Evolutionary conservation across 1,140 invertebrate genomes (phyloP).

Genomic region (Drosophila ananassae): DNA sequence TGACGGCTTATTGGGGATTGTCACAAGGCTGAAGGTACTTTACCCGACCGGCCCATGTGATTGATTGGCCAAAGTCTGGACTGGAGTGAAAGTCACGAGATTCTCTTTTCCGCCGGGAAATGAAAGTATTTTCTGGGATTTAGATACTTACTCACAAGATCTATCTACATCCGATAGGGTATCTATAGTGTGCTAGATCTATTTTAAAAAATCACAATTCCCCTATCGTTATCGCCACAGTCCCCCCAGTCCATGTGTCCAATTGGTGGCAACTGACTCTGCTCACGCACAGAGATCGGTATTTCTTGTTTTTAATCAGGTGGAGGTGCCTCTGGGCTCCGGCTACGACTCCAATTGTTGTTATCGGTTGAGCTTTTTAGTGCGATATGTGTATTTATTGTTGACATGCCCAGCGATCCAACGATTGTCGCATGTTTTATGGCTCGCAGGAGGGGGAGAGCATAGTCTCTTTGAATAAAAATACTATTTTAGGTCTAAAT

Average conservation of each 20-base stretch:
- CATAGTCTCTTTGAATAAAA: no score
- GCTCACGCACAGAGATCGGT: constrained; percentile 49
- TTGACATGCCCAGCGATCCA: constrained; percentile 16
- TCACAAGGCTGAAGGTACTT: constrained; percentile 46
- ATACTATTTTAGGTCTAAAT: no score
- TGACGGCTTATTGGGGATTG: constrained; percentile 53
- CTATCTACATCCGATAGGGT: not conserved
- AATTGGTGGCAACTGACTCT: constrained; percentile 27
- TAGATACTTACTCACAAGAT: not conserved
- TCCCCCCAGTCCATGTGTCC: constrained; percentile 20
- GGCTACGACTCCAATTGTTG: constrained; percentile 4
- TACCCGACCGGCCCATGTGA: constrained; percentile 42
- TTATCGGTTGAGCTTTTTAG: constrained; percentile 27
- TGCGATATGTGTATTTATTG: constrained; percentile 31
- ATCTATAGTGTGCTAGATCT: not conserved
- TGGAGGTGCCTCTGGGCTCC: constrained; percentile 13
- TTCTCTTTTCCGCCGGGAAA: not conserved
- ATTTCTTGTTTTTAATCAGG: constrained; percentile 48
- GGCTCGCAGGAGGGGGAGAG: no score
- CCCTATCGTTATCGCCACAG: constrained; percentile 22
- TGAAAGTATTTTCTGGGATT: constrained; percentile 18
- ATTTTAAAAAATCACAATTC: constrained; percentile 33
- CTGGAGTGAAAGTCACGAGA: constrained; percentile 45
- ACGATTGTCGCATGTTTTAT: constrained; percentile 15
- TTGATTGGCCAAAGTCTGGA: constrained; percentile 43